phyloP scores from a whole-genome alignment of 2,888 invertebrate genomes.

The Nowickia ferox region DNA sequence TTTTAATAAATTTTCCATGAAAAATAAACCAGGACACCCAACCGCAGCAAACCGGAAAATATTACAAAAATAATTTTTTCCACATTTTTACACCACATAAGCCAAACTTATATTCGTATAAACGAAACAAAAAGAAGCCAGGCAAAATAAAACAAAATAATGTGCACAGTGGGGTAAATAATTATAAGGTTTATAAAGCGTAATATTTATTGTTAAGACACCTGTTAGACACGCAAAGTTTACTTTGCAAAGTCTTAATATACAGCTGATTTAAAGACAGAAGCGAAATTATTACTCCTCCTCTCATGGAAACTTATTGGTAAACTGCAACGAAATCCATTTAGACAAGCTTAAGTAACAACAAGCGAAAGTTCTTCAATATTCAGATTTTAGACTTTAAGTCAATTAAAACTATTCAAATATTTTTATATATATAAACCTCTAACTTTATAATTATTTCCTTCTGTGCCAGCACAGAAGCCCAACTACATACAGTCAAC shows the following conservation, averaged over 20 bases:
- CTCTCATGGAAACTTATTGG: too few species aligned
- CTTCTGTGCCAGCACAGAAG: neutral
- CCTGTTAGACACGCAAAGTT: too few species aligned
- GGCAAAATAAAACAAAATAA: slow-evolving; percentile 7
- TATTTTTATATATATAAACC: neutral
- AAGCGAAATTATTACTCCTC: too few species aligned
- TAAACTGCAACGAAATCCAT: too few species aligned
- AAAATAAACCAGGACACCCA: slow-evolving; percentile 68
- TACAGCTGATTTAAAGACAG: too few species aligned
- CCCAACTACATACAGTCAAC: slow-evolving; percentile 33
- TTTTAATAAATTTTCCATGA: slow-evolving; percentile 64
- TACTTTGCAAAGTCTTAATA: too few species aligned
- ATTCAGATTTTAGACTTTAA: neutral
- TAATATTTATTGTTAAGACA: too few species aligned
- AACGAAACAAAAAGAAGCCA: neutral
- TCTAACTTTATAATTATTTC: neutral
- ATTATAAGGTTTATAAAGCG: neutral
- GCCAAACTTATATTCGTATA: slow-evolving; percentile 45
- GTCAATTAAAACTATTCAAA: neutral
- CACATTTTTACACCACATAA: slow-evolving; percentile 66
- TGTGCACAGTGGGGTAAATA: neutral
- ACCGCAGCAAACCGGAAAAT: slow-evolving; percentile 68
- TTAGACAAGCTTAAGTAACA: too few species aligned
- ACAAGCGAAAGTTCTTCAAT: neutral
- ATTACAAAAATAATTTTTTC: slow-evolving; percentile 59